Evolutionary conservation across 2,113 vertebrate species (phyloP).

Genomic region (Lepus americanus): DNA sequence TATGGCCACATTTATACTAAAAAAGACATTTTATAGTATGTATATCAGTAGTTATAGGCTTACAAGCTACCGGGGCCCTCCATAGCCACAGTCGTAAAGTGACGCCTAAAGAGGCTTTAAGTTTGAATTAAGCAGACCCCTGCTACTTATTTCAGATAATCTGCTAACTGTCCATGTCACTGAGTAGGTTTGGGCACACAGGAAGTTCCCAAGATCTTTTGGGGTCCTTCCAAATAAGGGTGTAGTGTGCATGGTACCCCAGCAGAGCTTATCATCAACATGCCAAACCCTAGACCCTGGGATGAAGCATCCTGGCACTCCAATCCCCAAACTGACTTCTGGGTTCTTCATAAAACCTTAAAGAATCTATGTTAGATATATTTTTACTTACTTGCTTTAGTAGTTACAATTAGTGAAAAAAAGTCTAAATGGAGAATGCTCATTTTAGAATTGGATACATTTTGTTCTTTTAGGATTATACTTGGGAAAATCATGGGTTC

Average conservation of each 20-base stretch:
- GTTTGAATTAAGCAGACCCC: background rate
- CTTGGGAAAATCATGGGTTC: slow-evolving; percentile 94
- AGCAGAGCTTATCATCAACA: background rate
- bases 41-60: background rate
- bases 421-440: background rate
- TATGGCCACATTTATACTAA: background rate
- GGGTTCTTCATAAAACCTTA: background rate
- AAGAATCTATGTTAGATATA: background rate
- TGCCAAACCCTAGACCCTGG: background rate
- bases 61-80: background rate
- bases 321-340: background rate
- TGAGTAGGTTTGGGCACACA: background rate
- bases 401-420: background rate
- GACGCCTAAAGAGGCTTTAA: background rate
- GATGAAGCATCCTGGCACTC: background rate
- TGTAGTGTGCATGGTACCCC: background rate
- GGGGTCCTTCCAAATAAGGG: slow-evolving; percentile 3
- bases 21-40: background rate
- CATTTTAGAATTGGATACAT: background rate
- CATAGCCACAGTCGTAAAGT: background rate
- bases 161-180: background rate
- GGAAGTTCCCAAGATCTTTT: background rate
- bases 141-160: background rate
- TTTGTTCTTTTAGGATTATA: slow-evolving; percentile 89
- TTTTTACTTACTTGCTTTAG: background rate